Evolutionary conservation across 2,888 invertebrate genomes (phyloP), one percentile per base, ranked within the genome.

Genomic region (Drosophila tanythrix): DNA sequence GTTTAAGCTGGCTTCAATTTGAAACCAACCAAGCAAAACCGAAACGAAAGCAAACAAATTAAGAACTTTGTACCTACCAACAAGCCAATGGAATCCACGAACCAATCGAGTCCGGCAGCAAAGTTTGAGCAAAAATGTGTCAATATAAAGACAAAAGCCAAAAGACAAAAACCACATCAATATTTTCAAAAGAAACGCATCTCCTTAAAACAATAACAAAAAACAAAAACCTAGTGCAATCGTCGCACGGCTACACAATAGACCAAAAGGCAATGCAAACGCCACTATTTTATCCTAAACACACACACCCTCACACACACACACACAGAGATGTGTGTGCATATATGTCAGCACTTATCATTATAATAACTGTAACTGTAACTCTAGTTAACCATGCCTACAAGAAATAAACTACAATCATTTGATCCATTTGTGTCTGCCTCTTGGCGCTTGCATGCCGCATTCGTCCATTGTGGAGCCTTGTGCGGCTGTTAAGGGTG

Each of bases 101-200:
- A 72, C 91, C 93, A 91, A 91, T 90, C 91, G 91, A 92, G 92
- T 92, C 89, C 91, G 88, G 92, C 92, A 92, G 93, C 92, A 91
- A 92, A 92, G 92, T 92, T 92, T 90, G 87, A 92, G 92, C 93
- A 92, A 92, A 92, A 92, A 92, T 90, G 83, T 91, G 92, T 92
- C 92, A 89, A 90, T 79, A 87, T 92, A 91, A 89, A 91, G 92
- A 91, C 92, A 92, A 92, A 82, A 65, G 74, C 90, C 90, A 90
- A 79, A 70, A 76, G 79, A 33, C 60, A 52, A 55, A 79, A 76
- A 77, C 58, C 25, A 46, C 25, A 46, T 25, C 8, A 46, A 46
- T 46, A 79, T 57, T 38, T 55, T 40, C 11, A 62, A 67, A 61
- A 61, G 52, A 51, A 40, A 63, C 18, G 38, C 46, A 51, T 33